Base-by-base conservation (phyloP, 2,888 invertebrate species). In the Drosophila lacicola region DNA sequence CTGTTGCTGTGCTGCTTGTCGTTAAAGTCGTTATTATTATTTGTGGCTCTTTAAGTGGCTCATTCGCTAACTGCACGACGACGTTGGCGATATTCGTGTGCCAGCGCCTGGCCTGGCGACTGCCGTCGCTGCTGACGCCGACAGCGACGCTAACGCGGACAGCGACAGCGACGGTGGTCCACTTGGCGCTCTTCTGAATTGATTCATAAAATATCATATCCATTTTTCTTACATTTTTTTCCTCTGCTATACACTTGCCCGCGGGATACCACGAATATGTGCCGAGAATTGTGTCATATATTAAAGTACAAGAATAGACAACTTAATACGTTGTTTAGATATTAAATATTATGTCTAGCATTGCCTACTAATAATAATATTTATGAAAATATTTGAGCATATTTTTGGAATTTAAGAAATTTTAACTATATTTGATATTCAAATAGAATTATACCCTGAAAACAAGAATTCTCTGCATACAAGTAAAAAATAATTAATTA, bases 171-270 rank as follows among this genome's bases (percentile, higher is more conserved):
- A 82, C 84, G 85, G 85, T 86, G 85, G 85, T 86, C 85, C 85
- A 89, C 80, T 86, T 86, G 89, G 85, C 85, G 88, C 84, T 84
- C 84, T 84, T 74, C 88, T 89, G 89, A 89, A 86, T 86, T 86
- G 85, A 86, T 86, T 86, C 85, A 86, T 86, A 86, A 86, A 86
- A 86, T 86, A 89, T 89, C 89, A 89, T 86, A 85, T 88, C 75
- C 82, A 89, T 89, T 85, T 83, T 88, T 64, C 65, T 65, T 44
- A 41, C 49, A 45, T 45, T 19, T 42, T 39, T 4, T 42, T n/a
- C 19, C n/a, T 17, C 17, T 42, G 17, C 19, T 4, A 65, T 50
- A 65, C 63, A 19, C 63, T 63, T 19, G 41, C 36, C 29, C 33
- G 45, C 37, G 21, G 54, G 19, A 41, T 36, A 36, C 14, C 17